Percentiles rank a stretch among this genome's conserved stretches.
These are phyloP conservation scores for Cyanistes caeruleus DNA, from an alignment of 2,113 vertebrate genomes.

Conservation along the genomic window DNA sequence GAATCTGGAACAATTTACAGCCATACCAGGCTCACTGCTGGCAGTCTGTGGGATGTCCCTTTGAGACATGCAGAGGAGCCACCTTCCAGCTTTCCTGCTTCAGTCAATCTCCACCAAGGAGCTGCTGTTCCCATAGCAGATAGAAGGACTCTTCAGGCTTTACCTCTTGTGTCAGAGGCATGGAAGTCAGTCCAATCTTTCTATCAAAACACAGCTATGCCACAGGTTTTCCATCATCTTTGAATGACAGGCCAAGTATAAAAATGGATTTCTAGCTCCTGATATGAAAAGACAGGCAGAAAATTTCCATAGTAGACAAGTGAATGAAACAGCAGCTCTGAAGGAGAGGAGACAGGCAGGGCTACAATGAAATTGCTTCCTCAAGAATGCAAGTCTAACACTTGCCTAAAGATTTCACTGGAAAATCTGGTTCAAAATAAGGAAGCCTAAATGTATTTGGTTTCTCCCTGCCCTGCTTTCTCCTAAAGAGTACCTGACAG, in stretches of 20 bases:
- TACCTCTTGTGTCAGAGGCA: background rate
- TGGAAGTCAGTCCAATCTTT: accelerated
- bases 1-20: background rate
- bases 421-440: background rate
- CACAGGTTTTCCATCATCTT: background rate
- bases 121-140: background rate
- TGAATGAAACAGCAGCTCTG: background rate
- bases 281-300: background rate
- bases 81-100: background rate
- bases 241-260: background rate
- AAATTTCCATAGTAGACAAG: background rate
- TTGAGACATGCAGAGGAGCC: background rate
- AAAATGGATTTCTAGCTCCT: background rate
- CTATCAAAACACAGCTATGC: background rate
- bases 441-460: background rate
- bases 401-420: background rate
- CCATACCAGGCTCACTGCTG: background rate
- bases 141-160: background rate
- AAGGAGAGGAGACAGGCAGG: background rate
- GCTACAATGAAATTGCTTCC: background rate
- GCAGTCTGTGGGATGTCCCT: background rate
- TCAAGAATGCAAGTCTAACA: background rate
- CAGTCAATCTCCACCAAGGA: background rate
- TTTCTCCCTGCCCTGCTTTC: background rate
- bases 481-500: slow-evolving; percentile 23